phyloP scores from a whole-genome alignment of 2,888 invertebrate species.

The Conchocele bisecta region DNA sequence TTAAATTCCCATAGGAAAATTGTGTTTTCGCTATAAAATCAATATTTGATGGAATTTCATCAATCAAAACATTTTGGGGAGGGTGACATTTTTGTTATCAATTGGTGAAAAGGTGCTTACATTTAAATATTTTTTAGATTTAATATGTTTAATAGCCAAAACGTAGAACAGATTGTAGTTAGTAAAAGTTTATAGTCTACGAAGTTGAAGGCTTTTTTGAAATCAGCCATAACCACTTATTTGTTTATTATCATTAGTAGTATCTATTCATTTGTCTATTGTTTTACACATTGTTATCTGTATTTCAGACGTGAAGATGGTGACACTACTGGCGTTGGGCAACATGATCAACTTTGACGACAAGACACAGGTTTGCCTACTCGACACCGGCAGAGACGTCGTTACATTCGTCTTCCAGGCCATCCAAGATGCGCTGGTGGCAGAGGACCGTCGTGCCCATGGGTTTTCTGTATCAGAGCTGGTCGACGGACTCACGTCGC shows the following conservation, averaged over 20 bases:
- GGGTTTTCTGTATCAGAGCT: slow-evolving; percentile 71
- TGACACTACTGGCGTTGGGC: slow-evolving; percentile 67
- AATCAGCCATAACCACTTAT: neutral
- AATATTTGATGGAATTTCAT: too few relatives aligned
- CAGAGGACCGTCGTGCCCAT: slow-evolving; percentile 53
- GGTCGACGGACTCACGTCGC: slow-evolving; percentile 64
- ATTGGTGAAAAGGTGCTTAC: too few relatives aligned
- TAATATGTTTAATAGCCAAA: too few relatives aligned
- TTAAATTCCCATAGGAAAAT: too few relatives aligned
- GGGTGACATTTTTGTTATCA: too few relatives aligned
- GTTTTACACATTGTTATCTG: neutral
- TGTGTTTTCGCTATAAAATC: too few relatives aligned
- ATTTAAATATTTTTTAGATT: too few relatives aligned
- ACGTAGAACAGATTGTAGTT: too few relatives aligned
- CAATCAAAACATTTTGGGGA: too few relatives aligned
- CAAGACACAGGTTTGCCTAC: slow-evolving; percentile 62
- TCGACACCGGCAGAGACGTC: slow-evolving; percentile 62
- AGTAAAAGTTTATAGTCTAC: too few relatives aligned
- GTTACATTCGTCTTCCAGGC: slow-evolving; percentile 65
- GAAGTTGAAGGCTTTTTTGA: too few relatives aligned
- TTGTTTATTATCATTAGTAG: neutral
- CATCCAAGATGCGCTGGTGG: slow-evolving; percentile 41
- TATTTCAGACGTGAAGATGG: slow-evolving; percentile 67
- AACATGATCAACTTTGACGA: slow-evolving; percentile 72
- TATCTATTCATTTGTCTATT: neutral